phyloP scores from a whole-genome alignment of 2,113 vertebrate genomes.

The Oryctolagus cuniculus region mOryCun1.1 NC_091438.1:32704001-32704500 shows the following conservation, averaged over 20 bases:
- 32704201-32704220: conserved; percentile 81
- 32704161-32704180: conserved; percentile 83
- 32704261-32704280: conserved; percentile 76
- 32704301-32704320: conserved; percentile 82
- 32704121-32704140: conserved; percentile 90
- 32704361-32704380: neutral
- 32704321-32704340: conserved; percentile 82
- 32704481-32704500: conserved; percentile 93
- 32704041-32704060: neutral
- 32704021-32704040: neutral
- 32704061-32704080: conserved; percentile 69
- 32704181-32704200: conserved; percentile 81
- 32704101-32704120: conserved; percentile 87
- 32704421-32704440: conserved; percentile 95
- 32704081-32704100: conserved; percentile 85
- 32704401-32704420: neutral
- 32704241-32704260: conserved; percentile 74
- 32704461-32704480: conserved; percentile 91
- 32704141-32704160: conserved; percentile 87
- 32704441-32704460: conserved; percentile 95
- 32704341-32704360: conserved; percentile 42
- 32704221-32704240: conserved; percentile 68
- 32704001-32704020: too few species aligned
- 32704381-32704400: neutral
- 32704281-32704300: conserved; percentile 81